Base-by-base conservation (phyloP, 2,797 vertebrate genomes). In the Peromyscus aztecus region DNA sequence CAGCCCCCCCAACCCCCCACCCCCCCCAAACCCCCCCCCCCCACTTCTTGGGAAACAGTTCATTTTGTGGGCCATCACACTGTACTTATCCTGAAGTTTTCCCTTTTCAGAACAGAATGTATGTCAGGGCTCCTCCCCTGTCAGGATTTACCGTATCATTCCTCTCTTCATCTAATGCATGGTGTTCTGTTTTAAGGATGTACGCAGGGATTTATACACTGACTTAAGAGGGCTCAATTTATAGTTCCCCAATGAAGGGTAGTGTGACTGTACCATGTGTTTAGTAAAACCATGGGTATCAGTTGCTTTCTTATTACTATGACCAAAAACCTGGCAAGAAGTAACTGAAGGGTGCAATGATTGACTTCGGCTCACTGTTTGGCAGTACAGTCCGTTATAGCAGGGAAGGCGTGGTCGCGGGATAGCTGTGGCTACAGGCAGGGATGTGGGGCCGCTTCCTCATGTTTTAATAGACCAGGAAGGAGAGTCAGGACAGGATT, bases 61-160 rank as follows among this genome's bases (percentile, higher is more conserved):
- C 27, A 67, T 83, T 91, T 89, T n/a, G 11, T 34, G 49, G 11
- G 12, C 7, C 40, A 80, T 80, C 31, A 84, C 31, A 14, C 6
- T 88, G 27, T 46, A 80, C 52, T 90, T 46, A 85, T 46, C 92
- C 89, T 81, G 23, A 94, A 92, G 84, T 67, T 85, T 90, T 13
- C 9, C 73, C 11, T 94, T 91, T 87, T 89, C 13, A 77, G 9
- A 65, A 90, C 10, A 34, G 49, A 81, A 77, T 57, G 46, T 43
- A 61, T 69, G 80, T 83, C 69, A 90, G 63, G 92, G 27, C 4
- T 55, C 46, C 83, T 76, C 83, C 63, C 12, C 73, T 55, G 19
- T 84, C 21, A 78, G 27, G 14, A 80, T 84, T 89, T 91, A 49
- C 27, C 78, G 61, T 84, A 65, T 24, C 46, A 71, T 34, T 94